A percentile compares a stretch with the other conserved stretches of the same genome.
These are phyloP conservation scores for Spatulosminthurus flaviceps DNA, from an alignment of 2,888 invertebrate genomes.

Conservation along the genomic window DNA sequence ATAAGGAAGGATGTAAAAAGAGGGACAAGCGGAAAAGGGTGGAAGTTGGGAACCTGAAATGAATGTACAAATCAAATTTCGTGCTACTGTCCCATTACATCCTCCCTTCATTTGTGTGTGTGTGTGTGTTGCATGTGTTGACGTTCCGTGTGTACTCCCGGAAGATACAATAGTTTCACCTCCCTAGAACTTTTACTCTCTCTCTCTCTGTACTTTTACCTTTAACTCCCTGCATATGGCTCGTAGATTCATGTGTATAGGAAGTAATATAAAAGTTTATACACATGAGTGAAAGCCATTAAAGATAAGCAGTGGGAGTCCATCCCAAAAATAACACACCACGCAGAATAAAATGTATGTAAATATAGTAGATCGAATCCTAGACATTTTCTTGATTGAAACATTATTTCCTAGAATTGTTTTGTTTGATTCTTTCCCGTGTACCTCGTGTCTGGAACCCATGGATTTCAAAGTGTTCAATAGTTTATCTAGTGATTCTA, in stretches of 20 bases:
- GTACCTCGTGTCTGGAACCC: too few species aligned
- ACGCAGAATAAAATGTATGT: too few species aligned
- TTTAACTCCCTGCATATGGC: too few species aligned
- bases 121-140: background rate
- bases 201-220: too few species aligned
- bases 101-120: background rate
- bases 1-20: slow-evolving; percentile 2
- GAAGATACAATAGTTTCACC: background rate
- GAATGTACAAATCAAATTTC: slow-evolving; percentile 14
- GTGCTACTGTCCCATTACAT: slow-evolving; percentile 4
- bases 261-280: background rate
- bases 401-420: slow-evolving; percentile 34
- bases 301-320: too few species aligned
- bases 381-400: slow-evolving; percentile 33
- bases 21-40: background rate
- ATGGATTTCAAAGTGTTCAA: too few species aligned
- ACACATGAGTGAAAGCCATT: background rate
- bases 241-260: too few species aligned
- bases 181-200: background rate
- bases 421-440: background rate
- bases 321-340: too few species aligned
- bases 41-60: background rate
- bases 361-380: background rate
- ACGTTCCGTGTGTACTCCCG: background rate
- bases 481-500: too few species aligned